phyloP scores from a whole-genome alignment of 2,888 invertebrate species.

The Mayetiola destructor region DNA sequence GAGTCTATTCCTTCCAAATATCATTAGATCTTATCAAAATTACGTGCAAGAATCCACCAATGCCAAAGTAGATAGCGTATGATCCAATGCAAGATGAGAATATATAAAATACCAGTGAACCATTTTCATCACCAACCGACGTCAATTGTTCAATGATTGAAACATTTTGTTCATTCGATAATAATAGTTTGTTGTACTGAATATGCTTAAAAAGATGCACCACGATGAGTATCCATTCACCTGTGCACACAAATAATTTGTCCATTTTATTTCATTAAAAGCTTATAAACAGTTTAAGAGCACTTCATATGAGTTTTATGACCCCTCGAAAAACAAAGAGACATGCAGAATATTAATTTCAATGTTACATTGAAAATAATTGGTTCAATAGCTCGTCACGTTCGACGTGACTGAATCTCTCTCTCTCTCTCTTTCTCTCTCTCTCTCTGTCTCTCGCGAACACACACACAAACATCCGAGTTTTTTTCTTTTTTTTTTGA shows the following conservation, averaged over 20 bases:
- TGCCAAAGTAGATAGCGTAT: constrained; percentile 43
- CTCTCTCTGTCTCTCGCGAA: no score
- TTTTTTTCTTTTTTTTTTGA: background rate
- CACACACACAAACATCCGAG: no score
- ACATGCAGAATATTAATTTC: no score
- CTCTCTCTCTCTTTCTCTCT: no score
- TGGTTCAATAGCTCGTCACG: no score
- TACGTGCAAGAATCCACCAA: constrained; percentile 56
- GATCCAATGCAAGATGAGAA: constrained; percentile 40
- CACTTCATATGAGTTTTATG: no score
- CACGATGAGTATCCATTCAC: constrained; percentile 52
- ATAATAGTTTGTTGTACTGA: constrained; percentile 18
- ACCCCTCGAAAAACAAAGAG: no score
- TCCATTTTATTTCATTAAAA: no score
- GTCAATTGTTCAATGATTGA: constrained; percentile 26
- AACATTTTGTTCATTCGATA: constrained; percentile 1
- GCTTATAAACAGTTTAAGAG: no score
- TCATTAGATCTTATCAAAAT: background rate
- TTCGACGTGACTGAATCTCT: no score
- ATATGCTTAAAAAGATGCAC: constrained; percentile 46
- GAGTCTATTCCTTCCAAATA: background rate
- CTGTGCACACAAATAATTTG: no score
- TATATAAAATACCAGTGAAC: constrained; percentile 38
- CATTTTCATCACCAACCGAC: constrained; percentile 16
- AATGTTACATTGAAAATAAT: no score